Conservation (phyloP, 1,140 invertebrate species). For the Cryptotermes secundus region DNA sequence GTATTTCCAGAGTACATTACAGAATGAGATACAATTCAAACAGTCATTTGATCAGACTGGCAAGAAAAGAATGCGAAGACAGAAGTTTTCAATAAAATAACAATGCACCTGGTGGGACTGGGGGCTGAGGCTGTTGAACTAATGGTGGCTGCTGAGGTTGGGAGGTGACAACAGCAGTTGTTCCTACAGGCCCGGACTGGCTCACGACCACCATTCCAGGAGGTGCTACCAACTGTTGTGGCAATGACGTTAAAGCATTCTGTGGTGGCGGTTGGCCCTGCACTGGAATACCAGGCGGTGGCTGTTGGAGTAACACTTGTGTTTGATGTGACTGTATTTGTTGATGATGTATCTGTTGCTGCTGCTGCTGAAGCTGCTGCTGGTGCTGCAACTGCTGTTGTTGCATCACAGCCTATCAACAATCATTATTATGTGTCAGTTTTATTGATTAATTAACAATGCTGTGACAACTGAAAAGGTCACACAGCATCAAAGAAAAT, state of each 20-base stretch:
- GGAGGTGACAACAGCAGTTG: conserved; percentile 19
- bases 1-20: too few relatives aligned
- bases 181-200: background rate
- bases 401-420: conserved; percentile 24
- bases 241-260: background rate
- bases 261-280: conserved; percentile 19
- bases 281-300: conserved; percentile 2
- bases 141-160: conserved; percentile 12
- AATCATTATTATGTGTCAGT: background rate
- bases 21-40: too few relatives aligned
- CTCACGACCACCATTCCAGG: conserved; percentile 31
- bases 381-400: conserved; percentile 28
- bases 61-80: too few relatives aligned
- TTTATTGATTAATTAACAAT: too few relatives aligned
- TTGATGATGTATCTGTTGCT: conserved; percentile 20
- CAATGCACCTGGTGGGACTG: background rate
- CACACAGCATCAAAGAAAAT: too few relatives aligned
- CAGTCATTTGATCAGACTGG: too few relatives aligned
- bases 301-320: conserved; percentile 21
- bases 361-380: conserved; percentile 29
- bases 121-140: background rate
- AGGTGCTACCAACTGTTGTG: conserved; percentile 17
- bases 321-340: conserved; percentile 29
- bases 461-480: too few relatives aligned
- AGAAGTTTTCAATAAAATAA: too few relatives aligned